These are phyloP conservation scores for Cebus imitator DNA, from an alignment of 2,113 vertebrate species.

Conservation along the genomic window DNA sequence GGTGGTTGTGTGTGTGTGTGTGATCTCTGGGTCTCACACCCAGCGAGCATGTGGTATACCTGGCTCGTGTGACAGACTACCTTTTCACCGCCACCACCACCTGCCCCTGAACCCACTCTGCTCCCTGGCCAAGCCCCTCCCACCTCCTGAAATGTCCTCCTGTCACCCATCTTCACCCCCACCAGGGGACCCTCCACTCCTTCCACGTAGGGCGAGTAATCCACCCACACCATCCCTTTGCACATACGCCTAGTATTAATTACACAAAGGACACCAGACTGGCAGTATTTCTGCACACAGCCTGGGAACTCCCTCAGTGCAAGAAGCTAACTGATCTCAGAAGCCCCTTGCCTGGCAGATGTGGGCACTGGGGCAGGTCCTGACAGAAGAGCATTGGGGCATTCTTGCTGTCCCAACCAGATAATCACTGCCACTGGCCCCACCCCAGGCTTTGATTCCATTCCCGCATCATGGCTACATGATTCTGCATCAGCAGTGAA, in stretches of 20 bases:
- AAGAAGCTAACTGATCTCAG: background rate
- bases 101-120: background rate
- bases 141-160: background rate
- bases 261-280: background rate
- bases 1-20: background rate
- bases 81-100: rapidly evolving
- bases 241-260: background rate
- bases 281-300: background rate
- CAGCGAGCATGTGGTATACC: rapidly evolving
- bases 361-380: background rate
- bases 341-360: background rate
- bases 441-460: background rate
- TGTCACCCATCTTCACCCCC: rapidly evolving
- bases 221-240: background rate
- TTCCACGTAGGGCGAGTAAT: rapidly evolving
- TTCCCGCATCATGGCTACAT: background rate
- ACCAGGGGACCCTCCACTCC: background rate
- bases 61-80: background rate
- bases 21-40: background rate
- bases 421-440: rapidly evolving
- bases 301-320: background rate
- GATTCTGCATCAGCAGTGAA: rapidly evolving
- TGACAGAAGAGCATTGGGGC: background rate
- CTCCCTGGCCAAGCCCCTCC: background rate
- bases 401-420: background rate